Evolutionary conservation across 2,888 invertebrate species (phyloP), one percentile per base, ranked within the genome.

Genomic region (Ceramica pisi): DNA sequence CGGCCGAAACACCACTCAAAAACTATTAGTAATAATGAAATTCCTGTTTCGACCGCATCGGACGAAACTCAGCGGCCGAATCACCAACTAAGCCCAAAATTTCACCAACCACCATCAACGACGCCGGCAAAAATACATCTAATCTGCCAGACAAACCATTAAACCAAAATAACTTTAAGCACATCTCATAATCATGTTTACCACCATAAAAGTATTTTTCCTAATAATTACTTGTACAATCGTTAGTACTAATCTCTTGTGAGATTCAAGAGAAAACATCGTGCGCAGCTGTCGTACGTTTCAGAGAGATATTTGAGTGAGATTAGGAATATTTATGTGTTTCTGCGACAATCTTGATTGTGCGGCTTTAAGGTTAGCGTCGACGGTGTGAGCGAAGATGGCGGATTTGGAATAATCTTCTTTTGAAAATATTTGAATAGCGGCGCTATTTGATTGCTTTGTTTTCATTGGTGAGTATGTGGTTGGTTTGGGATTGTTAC

Each of bases 241-340:
- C 83, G 71, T 80, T 82, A 71, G 71, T 56, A 77, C 64, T 84
- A 79, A 85, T 85, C 86, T 84, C 61, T n/a, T 9, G 57, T n/a
- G 48, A 76, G 81, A 74, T 84, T 82, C 71, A 74, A 67, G 71
- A 76, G 84, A 82, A 84, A 76, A 84, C 80, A 82, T 85, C 71
- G 14, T 46, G 26, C 75, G 57, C 85, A 85, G 75, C 84, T 85
- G 85, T 75, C 74, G 77, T 81, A 26, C 66, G 75, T 70, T 72
- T 73, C 56, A 69, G 50, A 78, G 83, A 85, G 81, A 85, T 85
- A 81, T 85, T 85, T 85, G 71, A 83, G 83, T 73, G 77, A 55
- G 86, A 86, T 86, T 85, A 86, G 66, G 76, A 76, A 78, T 83
- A 86, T 86, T 86, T 86, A 86, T 86, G 82, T 80, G 78, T 69